These are phyloP conservation scores for Ginglymostoma cirratum DNA, from an alignment of 2,113 vertebrate genomes.

Conservation along the genomic window DNA sequence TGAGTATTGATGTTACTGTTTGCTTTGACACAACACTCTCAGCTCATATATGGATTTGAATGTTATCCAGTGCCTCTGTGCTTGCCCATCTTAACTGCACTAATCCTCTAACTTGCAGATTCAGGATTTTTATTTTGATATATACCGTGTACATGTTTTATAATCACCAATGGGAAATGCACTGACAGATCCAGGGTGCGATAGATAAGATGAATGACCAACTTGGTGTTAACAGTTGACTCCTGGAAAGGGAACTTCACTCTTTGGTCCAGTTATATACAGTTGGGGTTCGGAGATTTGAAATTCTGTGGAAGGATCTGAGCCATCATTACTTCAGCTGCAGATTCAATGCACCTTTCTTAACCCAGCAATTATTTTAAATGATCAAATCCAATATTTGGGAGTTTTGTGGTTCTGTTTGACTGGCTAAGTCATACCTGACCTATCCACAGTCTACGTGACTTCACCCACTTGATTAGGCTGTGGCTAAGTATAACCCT, in stretches of 20 bases:
- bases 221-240: background rate
- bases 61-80: slow-evolving; percentile 43
- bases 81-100: slow-evolving; percentile 1
- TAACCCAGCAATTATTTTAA: background rate
- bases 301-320: too few relatives aligned
- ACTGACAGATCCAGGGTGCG: slow-evolving; percentile 29
- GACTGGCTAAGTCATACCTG: background rate
- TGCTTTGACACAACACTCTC: slow-evolving; percentile 46
- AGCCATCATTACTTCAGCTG: background rate
- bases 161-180: background rate
- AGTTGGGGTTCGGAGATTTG: too few relatives aligned
- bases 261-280: background rate
- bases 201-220: background rate
- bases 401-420: background rate
- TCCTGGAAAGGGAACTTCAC: background rate
- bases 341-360: background rate
- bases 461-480: background rate
- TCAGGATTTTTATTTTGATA: background rate
- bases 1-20: slow-evolving; percentile 48
- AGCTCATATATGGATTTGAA: slow-evolving; percentile 47
- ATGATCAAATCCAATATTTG: background rate
- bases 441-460: background rate
- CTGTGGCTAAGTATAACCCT: background rate
- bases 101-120: background rate
- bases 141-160: background rate